Conservation (phyloP, 53 echinoderm and acorn worm species). For the Astropecten irregularis region DNA sequence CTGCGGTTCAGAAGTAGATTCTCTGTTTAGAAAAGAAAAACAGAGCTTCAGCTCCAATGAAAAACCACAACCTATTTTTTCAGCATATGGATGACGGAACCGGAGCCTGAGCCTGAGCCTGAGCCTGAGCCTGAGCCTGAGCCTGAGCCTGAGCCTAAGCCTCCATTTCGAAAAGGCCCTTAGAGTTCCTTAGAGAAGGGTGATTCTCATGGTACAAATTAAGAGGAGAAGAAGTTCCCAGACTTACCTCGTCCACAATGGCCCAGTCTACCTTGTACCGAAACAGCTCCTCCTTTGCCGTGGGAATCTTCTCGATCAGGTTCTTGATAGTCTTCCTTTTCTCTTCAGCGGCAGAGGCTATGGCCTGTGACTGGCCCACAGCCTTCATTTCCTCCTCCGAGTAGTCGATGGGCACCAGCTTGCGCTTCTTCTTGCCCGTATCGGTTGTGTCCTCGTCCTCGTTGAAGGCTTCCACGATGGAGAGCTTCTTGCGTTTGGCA, state of each 20-base stretch:
- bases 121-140: no score
- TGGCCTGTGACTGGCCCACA: constrained; percentile 68
- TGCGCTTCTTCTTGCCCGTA: constrained; percentile 71
- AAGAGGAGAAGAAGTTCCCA: no score
- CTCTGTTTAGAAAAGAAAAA: no score
- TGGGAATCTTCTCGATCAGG: constrained; percentile 85
- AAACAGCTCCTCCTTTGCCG: constrained; percentile 91
- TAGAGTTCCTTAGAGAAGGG: no score
- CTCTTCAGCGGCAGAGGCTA: constrained; percentile 84
- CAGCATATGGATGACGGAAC: no score
- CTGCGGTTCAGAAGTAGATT: no score
- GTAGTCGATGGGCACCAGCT: constrained; percentile 95
- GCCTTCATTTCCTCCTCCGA: constrained; percentile 95
- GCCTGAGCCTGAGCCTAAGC: no score
- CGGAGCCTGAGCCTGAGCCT: no score
- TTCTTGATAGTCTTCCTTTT: constrained; percentile 95
- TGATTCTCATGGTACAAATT: no score
- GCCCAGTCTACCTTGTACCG: constrained; percentile 90
- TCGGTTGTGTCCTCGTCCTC: constrained; percentile 77
- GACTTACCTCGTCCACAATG: constrained; percentile 91
- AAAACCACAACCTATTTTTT: no score
- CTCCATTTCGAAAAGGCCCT: no score
- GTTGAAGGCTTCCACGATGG: constrained; percentile 85
- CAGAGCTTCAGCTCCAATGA: no score
- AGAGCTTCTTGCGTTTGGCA: constrained; percentile 80